Evolutionary conservation across 1,140 invertebrate species (phyloP), one percentile per base, ranked within the genome.

Genomic region (Vanessa atalanta): DNA sequence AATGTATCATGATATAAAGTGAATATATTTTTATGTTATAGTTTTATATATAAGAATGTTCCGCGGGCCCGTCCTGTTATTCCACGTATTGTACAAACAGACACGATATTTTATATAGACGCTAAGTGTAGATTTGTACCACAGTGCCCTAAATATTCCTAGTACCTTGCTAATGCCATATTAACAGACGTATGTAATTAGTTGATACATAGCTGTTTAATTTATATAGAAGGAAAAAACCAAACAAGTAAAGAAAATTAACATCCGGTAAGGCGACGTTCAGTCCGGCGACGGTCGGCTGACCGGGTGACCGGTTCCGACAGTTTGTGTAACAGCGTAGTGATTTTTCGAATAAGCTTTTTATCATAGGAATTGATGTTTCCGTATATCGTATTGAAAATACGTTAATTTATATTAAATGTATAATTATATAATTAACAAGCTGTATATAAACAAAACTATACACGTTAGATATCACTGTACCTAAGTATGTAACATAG

Each of bases 81-180:
- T 61, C 57, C 57, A 61, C 57, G 26, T 70, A 23, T 64, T 73
- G 65, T 73, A 57, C 71, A 66, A 73, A 70, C 68, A 70, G 16
- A 70, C 9, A 69, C 47, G 37, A 53, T 47, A 66, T 57, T 55
- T 16, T 60, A 47, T 55, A 69, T 69, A 69, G 37, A 60, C 57
- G 57, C 0, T 69, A 23, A 53, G 23, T 31, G 12, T 67, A 67
- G 23, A 57, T n/a, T 55, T 55, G 26, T 65, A 72, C 53, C 53
- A 23, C 51, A 71, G 73, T 75, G 68, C 73, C 73, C 73, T n/a
- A 53, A 50, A 51, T 51, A 65, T 55, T 31, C 70, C 37, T 53
- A 72, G 76, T 78, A 78, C 77, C 77, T 78, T 74, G 70, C 60
- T 68, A 73, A 81, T 78, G 76, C 78, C 78, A 80, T 80, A 80